Conservation (phyloP, 2,113 vertebrate genomes). For the Nettapus auritus region DNA sequence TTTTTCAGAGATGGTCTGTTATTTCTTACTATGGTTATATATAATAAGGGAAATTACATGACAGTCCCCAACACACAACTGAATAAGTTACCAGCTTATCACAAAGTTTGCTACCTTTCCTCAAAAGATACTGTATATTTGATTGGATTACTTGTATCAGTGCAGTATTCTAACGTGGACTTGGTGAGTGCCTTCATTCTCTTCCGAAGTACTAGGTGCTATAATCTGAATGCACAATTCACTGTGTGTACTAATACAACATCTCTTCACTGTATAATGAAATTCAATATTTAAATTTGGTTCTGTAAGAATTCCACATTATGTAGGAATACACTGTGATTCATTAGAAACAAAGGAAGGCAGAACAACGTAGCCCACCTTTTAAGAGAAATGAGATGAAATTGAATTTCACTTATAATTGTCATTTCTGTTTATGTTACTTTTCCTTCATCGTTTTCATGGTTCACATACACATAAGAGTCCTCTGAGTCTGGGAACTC, state of each 20-base stretch:
- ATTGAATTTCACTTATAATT: constrained; percentile 40
- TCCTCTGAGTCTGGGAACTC: constrained; percentile 7
- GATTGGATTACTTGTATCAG: constrained; percentile 21
- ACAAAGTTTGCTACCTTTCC: neutral
- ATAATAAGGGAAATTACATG: neutral
- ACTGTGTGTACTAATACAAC: neutral
- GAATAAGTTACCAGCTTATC: constrained; percentile 8
- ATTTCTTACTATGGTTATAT: neutral
- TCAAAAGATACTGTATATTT: neutral
- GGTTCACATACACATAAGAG: neutral
- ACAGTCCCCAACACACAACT: neutral
- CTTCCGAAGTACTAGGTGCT: constrained; percentile 4
- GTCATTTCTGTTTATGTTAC: constrained; percentile 54
- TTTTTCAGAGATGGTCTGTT: neutral
- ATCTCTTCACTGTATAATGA: neutral
- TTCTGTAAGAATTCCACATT: neutral
- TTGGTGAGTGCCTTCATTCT: neutral
- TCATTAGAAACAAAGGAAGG: constrained; percentile 50
- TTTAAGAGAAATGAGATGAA: constrained; percentile 50
- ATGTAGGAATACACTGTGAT: neutral
- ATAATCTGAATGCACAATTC: constrained; percentile 18
- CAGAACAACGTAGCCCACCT: neutral
- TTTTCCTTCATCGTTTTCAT: constrained; percentile 36
- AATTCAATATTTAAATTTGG: constrained; percentile 20
- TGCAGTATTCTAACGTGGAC: neutral